A percentile compares a stretch with the other conserved stretches of the same genome.
phyloP scores from a whole-genome alignment of 2,797 vertebrate genomes.

The Coendou prehensilis region DNA sequence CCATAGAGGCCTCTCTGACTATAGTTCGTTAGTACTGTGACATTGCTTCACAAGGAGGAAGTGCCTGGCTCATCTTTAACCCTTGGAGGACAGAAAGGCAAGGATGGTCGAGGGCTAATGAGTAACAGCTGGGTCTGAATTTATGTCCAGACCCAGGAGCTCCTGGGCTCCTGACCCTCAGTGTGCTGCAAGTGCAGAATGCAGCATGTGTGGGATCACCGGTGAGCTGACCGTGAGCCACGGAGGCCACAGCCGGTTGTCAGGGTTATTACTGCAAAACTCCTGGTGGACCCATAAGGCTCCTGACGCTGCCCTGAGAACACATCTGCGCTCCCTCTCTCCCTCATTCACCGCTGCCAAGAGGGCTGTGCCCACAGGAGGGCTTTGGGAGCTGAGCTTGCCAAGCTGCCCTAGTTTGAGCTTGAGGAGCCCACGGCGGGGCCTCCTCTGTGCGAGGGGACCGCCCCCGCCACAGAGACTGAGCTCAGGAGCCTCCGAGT shows the following conservation, averaged over 20 bases:
- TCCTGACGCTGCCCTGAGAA: background rate
- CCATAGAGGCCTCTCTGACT: background rate
- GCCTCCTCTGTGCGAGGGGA: background rate
- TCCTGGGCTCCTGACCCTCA: background rate
- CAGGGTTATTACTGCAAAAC: background rate
- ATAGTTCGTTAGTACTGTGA: background rate
- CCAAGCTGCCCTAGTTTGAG: fast-evolving
- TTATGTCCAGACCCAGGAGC: background rate
- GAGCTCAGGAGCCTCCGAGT: background rate
- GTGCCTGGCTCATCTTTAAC: background rate
- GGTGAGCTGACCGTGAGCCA: background rate
- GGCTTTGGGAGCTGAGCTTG: background rate
- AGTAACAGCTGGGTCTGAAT: background rate
- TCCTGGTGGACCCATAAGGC: fast-evolving
- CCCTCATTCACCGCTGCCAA: background rate
- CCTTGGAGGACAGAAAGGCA: background rate
- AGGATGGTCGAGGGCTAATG: background rate
- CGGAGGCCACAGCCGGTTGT: background rate
- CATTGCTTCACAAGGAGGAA: background rate
- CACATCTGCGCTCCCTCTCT: fast-evolving
- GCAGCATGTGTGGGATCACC: no score
- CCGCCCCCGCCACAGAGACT: no score
- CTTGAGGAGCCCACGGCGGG: fast-evolving
- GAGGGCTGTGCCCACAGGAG: fast-evolving
- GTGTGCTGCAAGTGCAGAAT: background rate